Evolutionary conservation across 2,797 vertebrate genomes (phyloP).

Genomic region (Eurystomus glaucurus): DNA sequence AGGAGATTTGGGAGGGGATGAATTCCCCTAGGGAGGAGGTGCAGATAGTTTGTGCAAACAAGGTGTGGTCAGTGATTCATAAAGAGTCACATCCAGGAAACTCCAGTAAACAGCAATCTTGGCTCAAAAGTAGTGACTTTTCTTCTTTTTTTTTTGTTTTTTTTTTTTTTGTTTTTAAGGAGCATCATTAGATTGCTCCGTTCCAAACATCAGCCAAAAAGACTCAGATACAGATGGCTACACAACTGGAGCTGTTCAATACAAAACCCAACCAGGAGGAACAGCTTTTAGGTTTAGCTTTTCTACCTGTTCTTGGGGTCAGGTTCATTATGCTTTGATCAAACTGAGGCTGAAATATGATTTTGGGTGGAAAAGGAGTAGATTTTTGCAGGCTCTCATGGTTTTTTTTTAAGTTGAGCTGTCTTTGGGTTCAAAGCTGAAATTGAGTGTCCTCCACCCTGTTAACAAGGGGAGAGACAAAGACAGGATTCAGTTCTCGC

Average conservation of each 20-base stretch:
- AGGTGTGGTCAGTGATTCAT: constrained; percentile 73
- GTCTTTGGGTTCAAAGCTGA: constrained; percentile 42
- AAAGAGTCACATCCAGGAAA: constrained; percentile 55
- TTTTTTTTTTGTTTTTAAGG: neutral
- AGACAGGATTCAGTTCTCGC: constrained; percentile 17
- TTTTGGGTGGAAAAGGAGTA: neutral
- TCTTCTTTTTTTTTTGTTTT: fast-evolving
- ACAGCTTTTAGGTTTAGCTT: constrained; percentile 25
- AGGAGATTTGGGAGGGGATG: constrained; percentile 64
- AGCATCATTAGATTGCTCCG: neutral
- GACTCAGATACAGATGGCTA: neutral
- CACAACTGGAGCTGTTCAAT: constrained; percentile 3
- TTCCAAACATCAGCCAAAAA: constrained; percentile 16
- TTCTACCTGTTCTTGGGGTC: neutral
- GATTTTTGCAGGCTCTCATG: neutral
- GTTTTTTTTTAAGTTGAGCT: neutral
- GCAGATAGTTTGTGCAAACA: constrained; percentile 68
- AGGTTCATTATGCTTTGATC: neutral
- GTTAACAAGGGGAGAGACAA: constrained; percentile 43
- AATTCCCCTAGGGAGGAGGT: constrained; percentile 46
- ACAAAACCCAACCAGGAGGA: constrained; percentile 8
- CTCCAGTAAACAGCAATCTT: constrained; percentile 50
- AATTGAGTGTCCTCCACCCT: constrained; percentile 23
- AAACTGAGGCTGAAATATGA: neutral
- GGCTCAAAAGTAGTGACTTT: neutral